phyloP scores from a whole-genome alignment of 2,888 invertebrate species.

The Aspidapion aeneum region DNA sequence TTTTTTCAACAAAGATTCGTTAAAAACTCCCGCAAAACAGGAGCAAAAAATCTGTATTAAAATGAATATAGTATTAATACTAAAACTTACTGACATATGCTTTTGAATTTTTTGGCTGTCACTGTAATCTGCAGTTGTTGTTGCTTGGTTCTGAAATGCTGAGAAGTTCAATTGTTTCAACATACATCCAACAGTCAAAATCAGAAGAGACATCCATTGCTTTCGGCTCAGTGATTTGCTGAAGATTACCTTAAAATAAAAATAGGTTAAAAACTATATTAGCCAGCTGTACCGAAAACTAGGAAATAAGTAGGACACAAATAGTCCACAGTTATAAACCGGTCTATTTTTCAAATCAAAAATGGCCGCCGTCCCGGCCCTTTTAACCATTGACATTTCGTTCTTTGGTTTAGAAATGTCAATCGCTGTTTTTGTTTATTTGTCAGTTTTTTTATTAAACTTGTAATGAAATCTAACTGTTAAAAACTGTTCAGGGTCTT shows the following conservation, averaged over 20 bases:
- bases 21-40: conserved; percentile 93
- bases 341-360: too few species aligned
- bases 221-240: conserved; percentile 72
- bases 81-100: conserved; percentile 48
- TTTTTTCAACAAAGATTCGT: conserved; percentile 88
- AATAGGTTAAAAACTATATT: too few species aligned
- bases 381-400: too few species aligned
- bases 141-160: conserved; percentile 17
- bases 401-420: too few species aligned
- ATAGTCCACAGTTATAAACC: too few species aligned
- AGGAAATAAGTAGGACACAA: too few species aligned
- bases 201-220: conserved; percentile 87
- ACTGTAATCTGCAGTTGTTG: conserved; percentile 38
- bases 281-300: too few species aligned
- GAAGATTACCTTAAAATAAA: conserved; percentile 76
- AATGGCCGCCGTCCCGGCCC: too few species aligned
- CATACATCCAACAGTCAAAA: conserved; percentile 88
- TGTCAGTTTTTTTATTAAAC: too few species aligned
- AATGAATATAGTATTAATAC: conserved; percentile 62
- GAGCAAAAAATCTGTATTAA: conserved; percentile 84
- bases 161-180: conserved; percentile 73
- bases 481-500: too few species aligned
- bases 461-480: too few species aligned
- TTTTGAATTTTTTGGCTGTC: conserved; percentile 17
- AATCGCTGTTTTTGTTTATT: too few species aligned